phyloP scores from a whole-genome alignment of 2,888 invertebrate species.

The Eurytoma californica region DNA sequence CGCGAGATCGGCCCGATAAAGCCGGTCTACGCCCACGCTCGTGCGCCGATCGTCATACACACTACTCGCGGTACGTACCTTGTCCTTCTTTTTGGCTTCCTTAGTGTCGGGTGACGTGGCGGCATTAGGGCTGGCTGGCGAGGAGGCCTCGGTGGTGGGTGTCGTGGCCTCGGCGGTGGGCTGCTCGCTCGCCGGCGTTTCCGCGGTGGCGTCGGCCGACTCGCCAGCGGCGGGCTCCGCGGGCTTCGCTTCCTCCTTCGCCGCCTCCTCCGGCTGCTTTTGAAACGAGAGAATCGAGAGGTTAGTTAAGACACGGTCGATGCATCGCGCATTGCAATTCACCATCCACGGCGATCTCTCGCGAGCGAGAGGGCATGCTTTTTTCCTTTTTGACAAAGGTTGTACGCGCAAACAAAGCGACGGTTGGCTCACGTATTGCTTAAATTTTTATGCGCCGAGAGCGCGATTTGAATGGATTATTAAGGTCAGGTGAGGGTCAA shows the following conservation, averaged over 20 bases:
- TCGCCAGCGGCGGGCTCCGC: constrained; percentile 21
- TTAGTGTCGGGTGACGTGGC: constrained; percentile 71
- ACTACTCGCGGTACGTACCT: constrained; percentile 51
- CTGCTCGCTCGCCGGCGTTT: constrained; percentile 17
- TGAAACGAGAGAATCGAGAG: constrained; percentile 36
- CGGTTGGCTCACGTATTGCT: background rate
- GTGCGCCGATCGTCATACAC: background rate
- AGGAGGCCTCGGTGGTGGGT: constrained; percentile 70
- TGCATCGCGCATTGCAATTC: too few species aligned
- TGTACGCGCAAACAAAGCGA: background rate
- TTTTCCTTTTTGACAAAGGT: background rate
- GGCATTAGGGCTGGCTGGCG: constrained; percentile 56
- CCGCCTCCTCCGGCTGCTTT: constrained; percentile 55
- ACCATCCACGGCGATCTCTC: too few species aligned
- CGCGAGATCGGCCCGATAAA: background rate
- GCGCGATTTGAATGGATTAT: constrained; percentile 1
- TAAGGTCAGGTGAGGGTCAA: background rate
- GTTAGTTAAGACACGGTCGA: too few species aligned
- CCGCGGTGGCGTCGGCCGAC: background rate
- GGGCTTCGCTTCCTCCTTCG: constrained; percentile 60
- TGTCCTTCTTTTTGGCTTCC: constrained; percentile 73
- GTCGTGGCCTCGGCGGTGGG: constrained; percentile 68
- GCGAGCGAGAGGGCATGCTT: background rate
- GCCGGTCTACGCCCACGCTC: background rate
- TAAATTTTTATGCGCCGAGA: background rate